Base-by-base conservation (phyloP, 2,888 invertebrate species). In the Oligia strigilis region DNA sequence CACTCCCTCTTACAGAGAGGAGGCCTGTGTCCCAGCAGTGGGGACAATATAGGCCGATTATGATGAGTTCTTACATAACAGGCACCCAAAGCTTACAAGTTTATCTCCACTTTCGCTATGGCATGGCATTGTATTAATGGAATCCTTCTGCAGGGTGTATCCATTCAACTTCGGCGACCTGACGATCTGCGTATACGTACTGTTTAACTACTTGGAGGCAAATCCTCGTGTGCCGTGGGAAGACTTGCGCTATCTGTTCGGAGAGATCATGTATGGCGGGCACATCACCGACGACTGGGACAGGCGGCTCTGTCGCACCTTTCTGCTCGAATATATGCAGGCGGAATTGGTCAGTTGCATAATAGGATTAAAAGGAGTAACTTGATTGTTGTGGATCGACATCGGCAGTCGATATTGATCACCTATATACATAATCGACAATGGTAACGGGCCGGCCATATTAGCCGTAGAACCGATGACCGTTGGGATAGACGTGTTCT, bases 271-370 rank as follows among this genome's bases (percentile, higher is more conserved):
- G 99, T 99, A 99, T 92, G 99, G 99, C 1, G 99, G 99, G 0
- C 99, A 99, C 93, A 99, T 99, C 90, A 99, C 99, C 0, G 99
- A 99, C 92, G 99, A 99, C 94, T 99, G 99, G 99, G 99, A 99
- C 94, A 97, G 99, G 71, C 97, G 98, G 64, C 97, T 99, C 6
- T 99, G 99, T 92, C 97, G 98, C 75, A 98, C 98, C 1, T 99
- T 98, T 95, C 96, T 99, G 70, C 97, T 98, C 87, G 99, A 99
- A 92, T 99, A 98, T 93, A 98, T 99, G 98, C 98, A 98, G 91
- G 97, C 98, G 0, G 99, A 99, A 92, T 97, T 99, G 93, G 98
- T 98, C 66, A 86, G 83, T 89, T 4, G 9, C 1, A 14, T 69
- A 9, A 13, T 23, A 13, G 14, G 14, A 60, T 60, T 67, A 6